Conservation (phyloP, 1,140 invertebrate species). For the Leptinotarsa texana region DNA sequence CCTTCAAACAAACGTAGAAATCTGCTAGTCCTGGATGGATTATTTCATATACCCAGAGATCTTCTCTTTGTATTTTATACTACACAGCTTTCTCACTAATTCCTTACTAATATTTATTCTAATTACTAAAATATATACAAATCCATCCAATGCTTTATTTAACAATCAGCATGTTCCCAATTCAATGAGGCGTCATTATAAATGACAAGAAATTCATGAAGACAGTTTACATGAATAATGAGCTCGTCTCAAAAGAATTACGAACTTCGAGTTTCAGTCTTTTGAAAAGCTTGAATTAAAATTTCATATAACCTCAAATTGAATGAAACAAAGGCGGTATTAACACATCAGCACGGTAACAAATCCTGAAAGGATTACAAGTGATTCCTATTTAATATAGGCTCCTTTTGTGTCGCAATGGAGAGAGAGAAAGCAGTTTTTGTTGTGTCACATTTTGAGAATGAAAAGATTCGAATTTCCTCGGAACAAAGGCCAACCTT, state of each 20-base stretch:
- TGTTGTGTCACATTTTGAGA: conserved; percentile 13
- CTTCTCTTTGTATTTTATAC: too few species aligned
- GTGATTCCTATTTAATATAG: conserved; percentile 16
- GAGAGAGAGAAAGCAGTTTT: conserved; percentile 14
- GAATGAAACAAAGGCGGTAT: conserved; percentile 17
- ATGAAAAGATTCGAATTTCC: conserved; percentile 13
- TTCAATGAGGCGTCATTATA: too few species aligned
- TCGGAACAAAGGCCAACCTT: conserved; percentile 13
- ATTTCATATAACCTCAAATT: conserved; percentile 18
- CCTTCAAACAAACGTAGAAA: too few species aligned
- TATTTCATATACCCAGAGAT: too few species aligned
- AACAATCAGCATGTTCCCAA: too few species aligned
- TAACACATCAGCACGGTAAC: conserved; percentile 19
- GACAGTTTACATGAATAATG: not conserved
- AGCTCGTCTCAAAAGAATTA: not conserved
- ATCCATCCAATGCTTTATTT: too few species aligned
- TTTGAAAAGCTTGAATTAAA: conserved; percentile 4
- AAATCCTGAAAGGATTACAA: conserved; percentile 22
- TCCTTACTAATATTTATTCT: too few species aligned
- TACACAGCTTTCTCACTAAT: too few species aligned
- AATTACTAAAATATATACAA: too few species aligned
- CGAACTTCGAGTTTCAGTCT: not conserved
- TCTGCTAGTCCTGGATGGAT: too few species aligned
- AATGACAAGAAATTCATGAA: too few species aligned
- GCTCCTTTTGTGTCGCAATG: conserved; percentile 9